Evolutionary conservation across 2,797 vertebrate genomes (phyloP).

Genomic region (Peromyscus attwateri): DNA sequence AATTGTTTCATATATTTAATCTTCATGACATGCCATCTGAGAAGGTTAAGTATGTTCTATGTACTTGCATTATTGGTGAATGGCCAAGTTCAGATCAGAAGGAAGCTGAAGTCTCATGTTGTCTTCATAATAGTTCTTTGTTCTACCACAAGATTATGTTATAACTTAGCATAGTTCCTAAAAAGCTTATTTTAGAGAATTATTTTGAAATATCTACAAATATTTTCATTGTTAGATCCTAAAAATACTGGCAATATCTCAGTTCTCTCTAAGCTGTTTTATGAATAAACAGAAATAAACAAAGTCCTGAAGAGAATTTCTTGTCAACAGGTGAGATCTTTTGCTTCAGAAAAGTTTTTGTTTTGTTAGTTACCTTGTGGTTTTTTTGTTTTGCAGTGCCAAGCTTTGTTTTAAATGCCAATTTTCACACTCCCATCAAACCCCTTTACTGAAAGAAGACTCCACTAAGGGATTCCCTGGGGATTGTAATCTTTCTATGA

Average conservation of each 20-base stretch:
- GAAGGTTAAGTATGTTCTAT: not conserved
- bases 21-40: slow-evolving; percentile 24
- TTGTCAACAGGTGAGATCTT: slow-evolving; percentile 55
- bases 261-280: not conserved
- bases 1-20: slow-evolving; percentile 46
- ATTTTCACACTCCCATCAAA: slow-evolving; percentile 69
- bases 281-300: slow-evolving; percentile 62
- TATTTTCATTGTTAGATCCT: not conserved
- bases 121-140: slow-evolving; percentile 5
- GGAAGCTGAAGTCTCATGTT: not conserved
- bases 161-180: slow-evolving; percentile 43
- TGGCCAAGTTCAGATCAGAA: slow-evolving; percentile 21
- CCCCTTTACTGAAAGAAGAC: slow-evolving; percentile 57
- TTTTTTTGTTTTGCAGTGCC: slow-evolving; percentile 60
- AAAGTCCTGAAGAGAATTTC: slow-evolving; percentile 56
- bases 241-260: not conserved
- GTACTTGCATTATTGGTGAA: not conserved
- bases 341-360: slow-evolving; percentile 62
- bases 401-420: slow-evolving; percentile 56
- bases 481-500: slow-evolving; percentile 56
- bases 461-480: slow-evolving; percentile 48
- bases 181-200: not conserved
- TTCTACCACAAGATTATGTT: not conserved
- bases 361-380: slow-evolving; percentile 25
- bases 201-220: slow-evolving; percentile 24